phyloP scores from a whole-genome alignment of 2,888 invertebrate genomes.

The Isotomurus palustris region DNA sequence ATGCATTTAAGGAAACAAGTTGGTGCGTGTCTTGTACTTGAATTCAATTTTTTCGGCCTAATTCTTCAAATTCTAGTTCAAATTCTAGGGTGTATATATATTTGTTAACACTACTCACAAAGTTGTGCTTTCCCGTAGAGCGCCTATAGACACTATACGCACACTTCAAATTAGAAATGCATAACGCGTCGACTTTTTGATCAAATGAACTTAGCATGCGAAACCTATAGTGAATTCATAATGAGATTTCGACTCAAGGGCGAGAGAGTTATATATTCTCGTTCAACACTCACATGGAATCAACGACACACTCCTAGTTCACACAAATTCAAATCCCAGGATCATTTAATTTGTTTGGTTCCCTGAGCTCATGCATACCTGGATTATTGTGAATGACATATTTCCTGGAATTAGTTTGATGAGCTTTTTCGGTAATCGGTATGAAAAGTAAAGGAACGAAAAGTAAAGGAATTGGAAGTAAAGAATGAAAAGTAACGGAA shows the following conservation, averaged over 20 bases:
- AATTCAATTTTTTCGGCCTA: neutral
- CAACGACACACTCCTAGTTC: too few relatives aligned
- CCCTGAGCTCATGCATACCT: too few relatives aligned
- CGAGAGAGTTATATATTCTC: neutral
- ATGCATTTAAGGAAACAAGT: neutral
- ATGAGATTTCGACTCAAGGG: conserved; percentile 30
- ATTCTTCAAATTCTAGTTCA: too few relatives aligned
- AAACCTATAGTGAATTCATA: conserved; percentile 43
- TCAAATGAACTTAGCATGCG: conserved; percentile 45
- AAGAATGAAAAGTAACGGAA: neutral
- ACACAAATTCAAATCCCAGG: too few relatives aligned
- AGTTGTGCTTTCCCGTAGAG: neutral
- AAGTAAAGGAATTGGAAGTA: too few relatives aligned
- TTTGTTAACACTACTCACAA: neutral
- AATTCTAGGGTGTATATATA: too few relatives aligned
- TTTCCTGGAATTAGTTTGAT: too few relatives aligned
- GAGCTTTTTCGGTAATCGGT: too few relatives aligned
- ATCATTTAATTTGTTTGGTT: too few relatives aligned
- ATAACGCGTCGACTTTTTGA: conserved; percentile 43
- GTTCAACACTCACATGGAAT: neutral
- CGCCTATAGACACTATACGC: too few relatives aligned
- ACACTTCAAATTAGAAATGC: conserved; percentile 44
- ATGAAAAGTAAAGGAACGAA: too few relatives aligned
- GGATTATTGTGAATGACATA: too few relatives aligned
- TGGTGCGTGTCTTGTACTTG: neutral